Conservation (phyloP, 92 coral and sea anemone species). For the Actinostola sp. region DNA sequence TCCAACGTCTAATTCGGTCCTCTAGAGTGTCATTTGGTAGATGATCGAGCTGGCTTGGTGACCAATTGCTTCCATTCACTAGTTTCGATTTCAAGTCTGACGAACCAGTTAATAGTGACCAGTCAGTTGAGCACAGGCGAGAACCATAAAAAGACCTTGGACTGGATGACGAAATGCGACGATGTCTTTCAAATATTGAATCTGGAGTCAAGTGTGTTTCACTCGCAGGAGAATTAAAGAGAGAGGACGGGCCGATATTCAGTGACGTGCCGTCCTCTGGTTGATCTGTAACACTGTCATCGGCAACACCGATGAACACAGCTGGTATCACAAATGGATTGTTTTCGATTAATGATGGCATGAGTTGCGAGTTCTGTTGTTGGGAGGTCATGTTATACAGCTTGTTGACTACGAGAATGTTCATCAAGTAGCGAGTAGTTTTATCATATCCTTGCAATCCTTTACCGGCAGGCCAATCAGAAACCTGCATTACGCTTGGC, state of each 20-base stretch:
- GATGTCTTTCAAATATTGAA: constrained; percentile 7
- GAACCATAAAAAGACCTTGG: constrained; percentile 7
- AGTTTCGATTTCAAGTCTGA: not conserved
- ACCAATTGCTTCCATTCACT: not conserved
- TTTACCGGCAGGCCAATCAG: not conserved
- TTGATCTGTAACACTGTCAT: no score
- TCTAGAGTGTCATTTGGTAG: constrained; percentile 23
- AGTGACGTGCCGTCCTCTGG: not conserved
- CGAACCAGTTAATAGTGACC: constrained; percentile 1
- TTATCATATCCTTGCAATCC: no score
- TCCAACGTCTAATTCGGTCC: constrained; percentile 23
- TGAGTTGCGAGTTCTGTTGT: not conserved
- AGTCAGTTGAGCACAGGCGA: not conserved
- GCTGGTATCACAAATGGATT: no score
- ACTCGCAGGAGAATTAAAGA: not conserved
- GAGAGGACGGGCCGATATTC: not conserved
- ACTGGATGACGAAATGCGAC: constrained; percentile 7
- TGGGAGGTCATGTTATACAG: not conserved
- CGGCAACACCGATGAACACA: no score
- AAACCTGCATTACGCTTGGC: not conserved
- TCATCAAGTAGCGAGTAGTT: no score
- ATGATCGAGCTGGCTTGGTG: constrained; percentile 5
- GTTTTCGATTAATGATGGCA: no score
- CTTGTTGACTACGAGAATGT: no score
- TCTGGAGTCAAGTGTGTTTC: constrained; percentile 5